Evolutionary conservation across 1,140 invertebrate species (phyloP).

Genomic region (Drosophila nigrodunni): DNA sequence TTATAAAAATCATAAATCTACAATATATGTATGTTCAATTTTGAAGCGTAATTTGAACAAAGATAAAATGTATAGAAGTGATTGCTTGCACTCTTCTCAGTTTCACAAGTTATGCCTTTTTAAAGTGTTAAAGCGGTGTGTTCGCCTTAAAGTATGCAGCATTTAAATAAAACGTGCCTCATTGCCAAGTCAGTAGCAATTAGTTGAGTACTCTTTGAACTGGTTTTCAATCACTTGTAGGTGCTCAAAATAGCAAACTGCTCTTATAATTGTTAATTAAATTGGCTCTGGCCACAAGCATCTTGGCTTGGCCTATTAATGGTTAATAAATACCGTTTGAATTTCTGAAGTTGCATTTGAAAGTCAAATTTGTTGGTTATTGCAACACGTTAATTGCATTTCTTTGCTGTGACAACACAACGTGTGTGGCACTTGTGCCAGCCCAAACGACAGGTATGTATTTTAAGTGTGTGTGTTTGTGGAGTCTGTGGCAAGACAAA

Average conservation of each 20-base stretch:
- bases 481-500: constrained; percentile 27
- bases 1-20: too few species aligned
- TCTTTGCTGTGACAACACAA: constrained; percentile 52
- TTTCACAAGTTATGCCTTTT: too few species aligned
- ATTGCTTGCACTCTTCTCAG: too few species aligned
- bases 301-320: constrained; percentile 2
- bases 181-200: too few species aligned
- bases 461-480: constrained; percentile 4
- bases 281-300: background rate
- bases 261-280: background rate
- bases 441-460: constrained; percentile 37
- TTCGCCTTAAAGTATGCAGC: too few species aligned
- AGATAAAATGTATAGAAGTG: too few species aligned
- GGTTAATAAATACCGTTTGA: constrained; percentile 8
- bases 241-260: background rate
- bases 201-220: too few species aligned
- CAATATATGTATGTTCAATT: too few species aligned
- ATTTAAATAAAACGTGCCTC: too few species aligned
- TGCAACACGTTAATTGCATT: constrained; percentile 74
- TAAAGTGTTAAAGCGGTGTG: too few species aligned
- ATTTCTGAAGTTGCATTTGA: constrained; percentile 44
- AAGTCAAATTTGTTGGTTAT: constrained; percentile 56
- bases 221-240: too few species aligned
- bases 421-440: constrained; percentile 47
- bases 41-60: too few species aligned